phyloP scores from a whole-genome alignment of 2,888 invertebrate genomes.

The Serrognathus titanus region DNA sequence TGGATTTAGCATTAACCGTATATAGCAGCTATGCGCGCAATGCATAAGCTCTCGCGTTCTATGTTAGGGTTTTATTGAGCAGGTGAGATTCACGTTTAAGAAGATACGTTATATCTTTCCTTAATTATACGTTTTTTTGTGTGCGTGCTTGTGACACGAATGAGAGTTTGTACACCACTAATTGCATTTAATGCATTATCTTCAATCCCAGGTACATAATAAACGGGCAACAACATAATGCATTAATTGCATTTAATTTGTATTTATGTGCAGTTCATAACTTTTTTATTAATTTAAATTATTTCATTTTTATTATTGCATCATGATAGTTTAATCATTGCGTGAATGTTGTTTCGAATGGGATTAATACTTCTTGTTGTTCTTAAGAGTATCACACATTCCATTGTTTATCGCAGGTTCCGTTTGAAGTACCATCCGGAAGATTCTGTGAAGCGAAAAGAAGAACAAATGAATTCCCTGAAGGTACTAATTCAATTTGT shows the following conservation, averaged over 20 bases:
- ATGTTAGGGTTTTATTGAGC: conserved; percentile 44
- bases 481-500: conserved; percentile 57
- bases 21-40: conserved; percentile 49
- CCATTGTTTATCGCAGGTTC: conserved; percentile 70
- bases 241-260: background rate
- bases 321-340: too few species aligned
- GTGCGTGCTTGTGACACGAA: conserved; percentile 10
- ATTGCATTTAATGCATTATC: too few species aligned
- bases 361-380: too few species aligned
- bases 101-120: conserved; percentile 35
- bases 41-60: conserved; percentile 49
- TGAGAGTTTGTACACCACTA: background rate
- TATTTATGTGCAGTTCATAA: conserved; percentile 4
- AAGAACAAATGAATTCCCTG: conserved; percentile 77
- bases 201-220: too few species aligned
- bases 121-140: conserved; percentile 22
- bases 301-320: too few species aligned
- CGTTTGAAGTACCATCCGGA: conserved; percentile 98
- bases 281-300: background rate
- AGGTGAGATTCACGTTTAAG: conserved; percentile 49
- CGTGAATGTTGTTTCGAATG: too few species aligned
- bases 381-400: too few species aligned
- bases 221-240: too few species aligned
- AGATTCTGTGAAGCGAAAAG: conserved; percentile 85
- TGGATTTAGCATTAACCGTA: conserved; percentile 36